Evolutionary conservation across 2,888 invertebrate species (phyloP).

Genomic region (Zaprionus obscuricornis): DNA sequence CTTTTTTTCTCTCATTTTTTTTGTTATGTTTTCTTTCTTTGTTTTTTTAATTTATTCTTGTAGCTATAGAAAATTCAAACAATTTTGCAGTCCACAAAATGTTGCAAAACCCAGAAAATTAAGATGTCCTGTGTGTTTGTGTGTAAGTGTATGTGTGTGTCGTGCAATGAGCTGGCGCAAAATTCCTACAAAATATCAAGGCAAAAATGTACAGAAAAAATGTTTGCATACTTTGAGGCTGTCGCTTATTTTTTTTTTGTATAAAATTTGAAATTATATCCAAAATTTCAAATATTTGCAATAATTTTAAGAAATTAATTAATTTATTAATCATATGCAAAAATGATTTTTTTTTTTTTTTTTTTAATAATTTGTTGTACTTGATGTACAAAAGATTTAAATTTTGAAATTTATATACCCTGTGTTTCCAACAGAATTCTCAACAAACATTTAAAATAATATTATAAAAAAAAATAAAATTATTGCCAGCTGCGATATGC

Average conservation of each 20-base stretch:
- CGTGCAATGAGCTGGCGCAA: slow-evolving; percentile 16
- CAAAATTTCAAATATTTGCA: slow-evolving; percentile 1
- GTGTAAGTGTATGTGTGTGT: background rate
- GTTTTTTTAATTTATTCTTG: slow-evolving; percentile 5
- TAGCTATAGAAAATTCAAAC: slow-evolving; percentile 47
- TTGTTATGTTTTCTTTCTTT: background rate
- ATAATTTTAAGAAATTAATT: background rate
- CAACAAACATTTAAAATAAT: background rate
- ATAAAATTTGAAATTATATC: background rate
- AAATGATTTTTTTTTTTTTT: too few species aligned
- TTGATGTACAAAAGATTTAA: too few species aligned
- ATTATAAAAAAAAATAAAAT: background rate
- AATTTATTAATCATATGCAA: too few species aligned
- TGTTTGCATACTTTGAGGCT: slow-evolving; percentile 19
- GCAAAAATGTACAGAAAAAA: slow-evolving; percentile 5
- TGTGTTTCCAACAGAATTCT: too few species aligned
- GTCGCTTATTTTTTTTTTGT: background rate
- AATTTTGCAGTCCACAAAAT: slow-evolving; percentile 48
- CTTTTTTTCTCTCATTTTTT: slow-evolving; percentile 29
- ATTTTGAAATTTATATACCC: background rate
- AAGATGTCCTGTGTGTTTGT: slow-evolving; percentile 9
- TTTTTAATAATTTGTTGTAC: too few species aligned
- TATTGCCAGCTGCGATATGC: slow-evolving; percentile 4
- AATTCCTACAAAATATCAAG: slow-evolving; percentile 1
- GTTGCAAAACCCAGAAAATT: slow-evolving; percentile 54